Evolutionary conservation across 2,797 vertebrate species (phyloP), one percentile per base, ranked within the genome.

Genomic region (Sebastes cheni): DNA sequence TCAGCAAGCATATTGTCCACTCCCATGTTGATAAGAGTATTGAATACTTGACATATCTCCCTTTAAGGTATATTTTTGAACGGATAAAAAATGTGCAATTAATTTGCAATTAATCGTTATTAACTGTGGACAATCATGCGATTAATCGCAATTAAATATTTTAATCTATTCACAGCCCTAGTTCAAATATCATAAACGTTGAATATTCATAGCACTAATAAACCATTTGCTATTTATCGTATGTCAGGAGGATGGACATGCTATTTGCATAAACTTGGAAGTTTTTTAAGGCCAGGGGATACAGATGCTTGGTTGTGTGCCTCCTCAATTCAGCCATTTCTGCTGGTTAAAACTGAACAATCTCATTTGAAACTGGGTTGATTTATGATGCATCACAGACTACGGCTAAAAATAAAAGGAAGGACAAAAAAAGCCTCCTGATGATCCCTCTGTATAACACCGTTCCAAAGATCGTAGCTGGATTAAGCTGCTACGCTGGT

Each of bases 311-410:
- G 14, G 22, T 36, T 78, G 16, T 75, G 59, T 78, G 71, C 25
- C 60, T 70, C 79, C 64, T 58, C 72, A 80, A 75, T 88, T 74
- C 72, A 80, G 65, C 67, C 85, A 75, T 82, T 88, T 81, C 79
- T 74, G 71, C 77, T 67, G 60, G 52, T 75, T 82, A 79, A 88
- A 84, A 79, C 77, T 80, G 84, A 90, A 86, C 79, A 85, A 89
- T 89, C 75, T 80, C 79, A 84, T 87, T 72, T 2, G 76, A 87
- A 90, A 92, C 83, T 91, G 80, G 87, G 83, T 91, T 91, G 91
- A 91, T 86, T 90, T 86, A 89, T 86, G 88, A 92, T 87, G 87
- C 86, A 79, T 87, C 80, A 73, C 79, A 84, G 82, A 79, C 80
- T 86, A 65, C 4, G 30, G 82, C 84, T 83, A 85, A 90, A 89